phyloP scores from a whole-genome alignment of 2,888 invertebrate species.

The Dynastes hyllus region DNA sequence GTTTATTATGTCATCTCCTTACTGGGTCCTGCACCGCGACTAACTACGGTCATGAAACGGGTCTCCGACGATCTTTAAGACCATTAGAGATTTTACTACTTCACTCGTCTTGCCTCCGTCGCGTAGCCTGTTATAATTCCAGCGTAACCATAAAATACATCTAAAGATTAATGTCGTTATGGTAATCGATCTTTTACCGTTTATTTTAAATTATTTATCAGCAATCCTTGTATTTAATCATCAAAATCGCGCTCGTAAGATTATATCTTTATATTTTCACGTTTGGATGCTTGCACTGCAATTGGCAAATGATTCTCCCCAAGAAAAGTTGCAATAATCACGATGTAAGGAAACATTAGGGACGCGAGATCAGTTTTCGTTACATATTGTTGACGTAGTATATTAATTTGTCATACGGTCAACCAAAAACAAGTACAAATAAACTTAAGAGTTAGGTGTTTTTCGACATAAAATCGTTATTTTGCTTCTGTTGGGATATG shows the following conservation, averaged over 20 bases:
- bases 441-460: too few species aligned
- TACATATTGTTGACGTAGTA: too few species aligned
- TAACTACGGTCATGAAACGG: constrained; percentile 48
- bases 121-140: constrained; percentile 22
- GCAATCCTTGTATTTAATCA: constrained; percentile 38
- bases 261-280: constrained; percentile 33
- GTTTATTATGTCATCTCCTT: constrained; percentile 60
- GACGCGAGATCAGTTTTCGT: too few species aligned
- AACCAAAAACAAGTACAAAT: too few species aligned
- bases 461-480: too few species aligned
- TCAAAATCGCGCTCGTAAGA: constrained; percentile 27
- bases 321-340: neutral
- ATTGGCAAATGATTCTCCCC: neutral
- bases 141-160: constrained; percentile 38
- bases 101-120: constrained; percentile 33
- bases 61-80: constrained; percentile 39
- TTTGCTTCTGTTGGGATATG: too few species aligned
- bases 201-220: constrained; percentile 45
- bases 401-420: too few species aligned
- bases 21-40: constrained; percentile 40
- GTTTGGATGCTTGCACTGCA: neutral
- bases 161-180: constrained; percentile 44
- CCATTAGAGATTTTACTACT: constrained; percentile 44
- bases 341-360: neutral
- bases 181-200: constrained; percentile 39